A percentile compares a stretch with the other conserved stretches of the same genome.
phyloP scores from a whole-genome alignment of 2,113 vertebrate species.

The Eulacestoma nigropectus region DNA sequence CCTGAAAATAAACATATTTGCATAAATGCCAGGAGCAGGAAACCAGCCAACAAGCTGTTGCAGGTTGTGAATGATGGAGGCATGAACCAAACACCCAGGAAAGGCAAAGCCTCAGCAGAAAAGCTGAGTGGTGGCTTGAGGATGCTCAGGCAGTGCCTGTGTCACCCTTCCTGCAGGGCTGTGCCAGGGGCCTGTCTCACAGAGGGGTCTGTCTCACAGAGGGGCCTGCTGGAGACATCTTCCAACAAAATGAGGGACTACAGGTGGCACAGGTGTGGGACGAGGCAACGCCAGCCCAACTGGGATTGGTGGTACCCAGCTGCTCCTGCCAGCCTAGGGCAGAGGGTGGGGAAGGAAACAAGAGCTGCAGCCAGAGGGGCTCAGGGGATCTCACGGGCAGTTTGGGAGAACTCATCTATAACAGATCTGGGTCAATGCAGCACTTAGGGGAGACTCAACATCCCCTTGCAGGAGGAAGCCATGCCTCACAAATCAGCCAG shows the following conservation, averaged over 20 bases:
- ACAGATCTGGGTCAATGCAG: neutral
- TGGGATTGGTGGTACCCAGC: fast-evolving
- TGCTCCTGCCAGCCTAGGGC: neutral
- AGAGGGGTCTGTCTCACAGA: fast-evolving
- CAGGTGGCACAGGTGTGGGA: fast-evolving
- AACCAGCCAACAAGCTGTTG: neutral
- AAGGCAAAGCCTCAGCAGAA: neutral
- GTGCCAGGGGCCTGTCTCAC: fast-evolving
- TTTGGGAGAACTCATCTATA: neutral
- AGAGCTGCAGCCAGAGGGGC: neutral
- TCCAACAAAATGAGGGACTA: neutral
- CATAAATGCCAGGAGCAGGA: neutral
- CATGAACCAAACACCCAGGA: neutral
- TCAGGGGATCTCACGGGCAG: neutral
- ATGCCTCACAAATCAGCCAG: neutral
- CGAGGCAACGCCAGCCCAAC: neutral
- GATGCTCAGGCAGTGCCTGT: neutral
- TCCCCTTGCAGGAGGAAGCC: neutral
- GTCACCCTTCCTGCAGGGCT: neutral
- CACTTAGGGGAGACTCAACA: neutral
- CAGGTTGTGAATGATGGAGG: neutral
- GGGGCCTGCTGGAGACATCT: fast-evolving
- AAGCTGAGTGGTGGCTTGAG: neutral
- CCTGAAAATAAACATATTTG: neutral
- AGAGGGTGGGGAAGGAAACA: neutral